Conservation (phyloP, 1,140 invertebrate species). For the Littorina saxatilis region DNA sequence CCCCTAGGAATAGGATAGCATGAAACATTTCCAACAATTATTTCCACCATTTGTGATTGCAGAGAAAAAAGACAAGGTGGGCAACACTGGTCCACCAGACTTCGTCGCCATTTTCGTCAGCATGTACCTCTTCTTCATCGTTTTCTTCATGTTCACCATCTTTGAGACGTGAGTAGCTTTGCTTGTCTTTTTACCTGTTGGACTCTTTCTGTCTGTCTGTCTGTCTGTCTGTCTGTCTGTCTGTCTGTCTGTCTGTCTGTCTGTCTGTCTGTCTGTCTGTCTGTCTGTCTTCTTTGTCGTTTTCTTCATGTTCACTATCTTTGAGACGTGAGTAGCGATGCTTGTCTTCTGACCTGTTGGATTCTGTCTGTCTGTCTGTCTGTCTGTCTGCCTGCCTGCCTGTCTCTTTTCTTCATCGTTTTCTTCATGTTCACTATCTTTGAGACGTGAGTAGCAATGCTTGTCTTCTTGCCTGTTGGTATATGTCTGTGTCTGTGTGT, state of each 20-base stretch:
- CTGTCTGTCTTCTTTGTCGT: constrained; percentile 90
- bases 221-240: constrained; percentile 6
- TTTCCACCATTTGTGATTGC: too few relatives aligned
- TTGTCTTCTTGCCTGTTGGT: constrained; percentile 14
- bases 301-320: constrained; percentile 91
- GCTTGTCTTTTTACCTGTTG: constrained; percentile 10
- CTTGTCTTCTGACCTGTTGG: constrained; percentile 7
- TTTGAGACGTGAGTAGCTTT: constrained; percentile 84
- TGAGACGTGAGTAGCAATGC: constrained; percentile 82
- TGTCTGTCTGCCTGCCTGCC: constrained; percentile 57
- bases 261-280: too few relatives aligned
- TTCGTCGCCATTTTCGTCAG: constrained; percentile 86
- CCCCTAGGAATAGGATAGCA: background rate
- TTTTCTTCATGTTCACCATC: constrained; percentile 92
- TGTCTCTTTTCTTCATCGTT: constrained; percentile 89
- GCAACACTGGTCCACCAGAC: constrained; percentile 78
- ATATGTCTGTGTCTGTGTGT: background rate
- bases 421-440: constrained; percentile 93
- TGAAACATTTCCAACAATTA: too few relatives aligned
- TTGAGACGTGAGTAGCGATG: constrained; percentile 84
- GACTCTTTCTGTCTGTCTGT: background rate
- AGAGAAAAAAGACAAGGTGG: background rate
- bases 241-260: constrained; percentile 4
- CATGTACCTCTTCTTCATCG: constrained; percentile 88
- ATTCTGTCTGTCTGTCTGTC: background rate